A percentile compares a stretch with the other conserved stretches of the same genome.
Evolutionary conservation across 2,888 invertebrate genomes (phyloP).

Genomic region (Aleiodes leptofemur): DNA sequence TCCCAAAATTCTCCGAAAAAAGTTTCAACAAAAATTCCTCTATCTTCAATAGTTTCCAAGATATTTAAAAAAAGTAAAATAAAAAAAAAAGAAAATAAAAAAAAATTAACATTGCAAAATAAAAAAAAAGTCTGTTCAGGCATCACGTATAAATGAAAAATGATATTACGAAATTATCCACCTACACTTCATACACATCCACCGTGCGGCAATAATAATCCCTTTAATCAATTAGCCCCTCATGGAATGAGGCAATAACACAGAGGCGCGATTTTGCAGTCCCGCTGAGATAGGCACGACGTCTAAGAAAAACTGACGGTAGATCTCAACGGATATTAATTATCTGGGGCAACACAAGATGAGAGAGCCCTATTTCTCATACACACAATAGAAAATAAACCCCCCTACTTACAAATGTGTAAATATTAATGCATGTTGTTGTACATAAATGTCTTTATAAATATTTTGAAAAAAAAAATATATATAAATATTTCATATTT

Average conservation of each 20-base stretch:
- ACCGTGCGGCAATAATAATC: slow-evolving; percentile 54
- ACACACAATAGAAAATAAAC: slow-evolving; percentile 9
- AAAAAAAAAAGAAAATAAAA: too few species aligned
- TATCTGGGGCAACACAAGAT: slow-evolving; percentile 63
- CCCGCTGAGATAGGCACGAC: slow-evolving; percentile 35
- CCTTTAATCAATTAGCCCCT: slow-evolving; percentile 66
- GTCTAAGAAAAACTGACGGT: slow-evolving; percentile 52
- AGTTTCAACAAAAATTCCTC: too few species aligned
- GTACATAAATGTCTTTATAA: slow-evolving; percentile 4
- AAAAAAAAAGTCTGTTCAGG: not conserved
- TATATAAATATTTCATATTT: slow-evolving; percentile 2
- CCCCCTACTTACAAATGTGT: not conserved
- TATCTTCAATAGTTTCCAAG: too few species aligned
- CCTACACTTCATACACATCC: slow-evolving; percentile 11
- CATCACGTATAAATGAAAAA: slow-evolving; percentile 10
- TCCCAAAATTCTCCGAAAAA: too few species aligned
- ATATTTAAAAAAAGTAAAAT: too few species aligned
- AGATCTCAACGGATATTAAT: slow-evolving; percentile 66
- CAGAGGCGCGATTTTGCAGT: slow-evolving; percentile 32
- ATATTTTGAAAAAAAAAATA: not conserved
- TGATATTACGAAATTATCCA: slow-evolving; percentile 25
- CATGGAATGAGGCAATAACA: slow-evolving; percentile 47
- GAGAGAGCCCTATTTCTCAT: slow-evolving; percentile 62
- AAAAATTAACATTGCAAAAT: not conserved
- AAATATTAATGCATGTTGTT: too few species aligned